Evolutionary conservation across 1,140 invertebrate species (phyloP).

Genomic region (Zaprionus capensis): DNA sequence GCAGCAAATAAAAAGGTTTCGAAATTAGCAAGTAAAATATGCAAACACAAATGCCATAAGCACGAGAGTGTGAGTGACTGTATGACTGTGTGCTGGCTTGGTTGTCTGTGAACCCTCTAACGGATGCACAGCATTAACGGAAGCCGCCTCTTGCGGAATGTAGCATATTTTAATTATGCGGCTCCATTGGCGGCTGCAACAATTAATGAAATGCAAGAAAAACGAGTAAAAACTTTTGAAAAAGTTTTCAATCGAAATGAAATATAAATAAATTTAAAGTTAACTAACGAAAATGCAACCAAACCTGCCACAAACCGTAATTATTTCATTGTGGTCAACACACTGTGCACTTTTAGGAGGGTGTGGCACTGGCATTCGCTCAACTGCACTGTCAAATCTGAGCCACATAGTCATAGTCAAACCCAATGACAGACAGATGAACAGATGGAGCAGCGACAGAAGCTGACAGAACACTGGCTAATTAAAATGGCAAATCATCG

Average conservation of each 20-base stretch:
- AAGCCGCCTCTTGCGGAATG: slow-evolving; percentile 61
- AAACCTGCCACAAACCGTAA: slow-evolving; percentile 2
- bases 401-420: not conserved
- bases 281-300: slow-evolving; percentile 1
- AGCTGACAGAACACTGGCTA: slow-evolving; percentile 67
- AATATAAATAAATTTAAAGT: not conserved
- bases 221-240: slow-evolving; percentile 2
- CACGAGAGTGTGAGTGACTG: slow-evolving; percentile 25
- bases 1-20: slow-evolving; percentile 56
- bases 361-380: not conserved
- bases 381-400: slow-evolving; percentile 7
- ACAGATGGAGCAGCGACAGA: slow-evolving; percentile 14
- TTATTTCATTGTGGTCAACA: slow-evolving; percentile 3
- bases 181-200: slow-evolving; percentile 17
- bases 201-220: slow-evolving; percentile 15
- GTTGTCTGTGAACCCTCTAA: slow-evolving; percentile 4
- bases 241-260: not conserved
- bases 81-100: slow-evolving; percentile 24
- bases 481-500: slow-evolving; percentile 76
- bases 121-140: slow-evolving; percentile 50
- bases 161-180: slow-evolving; percentile 53
- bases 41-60: slow-evolving; percentile 37
- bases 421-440: not conserved
- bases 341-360: not conserved
- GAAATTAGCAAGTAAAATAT: slow-evolving; percentile 54